Conservation (phyloP, 2,797 vertebrate genomes). For the Anolis apletophallus region DNA sequence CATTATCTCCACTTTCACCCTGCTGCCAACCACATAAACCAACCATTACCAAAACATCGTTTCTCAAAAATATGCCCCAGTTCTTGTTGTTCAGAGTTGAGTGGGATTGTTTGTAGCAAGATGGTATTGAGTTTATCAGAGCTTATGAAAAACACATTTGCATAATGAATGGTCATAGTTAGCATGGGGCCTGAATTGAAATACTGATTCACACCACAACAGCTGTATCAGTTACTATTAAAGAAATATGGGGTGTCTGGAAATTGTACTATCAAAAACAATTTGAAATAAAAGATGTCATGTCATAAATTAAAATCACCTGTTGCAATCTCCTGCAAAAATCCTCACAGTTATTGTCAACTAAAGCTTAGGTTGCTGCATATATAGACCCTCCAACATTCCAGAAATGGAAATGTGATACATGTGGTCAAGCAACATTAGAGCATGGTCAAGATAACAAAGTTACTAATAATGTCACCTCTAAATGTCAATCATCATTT, state of each 20-base stretch:
- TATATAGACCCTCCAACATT: background rate
- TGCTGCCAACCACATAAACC: slow-evolving; percentile 12
- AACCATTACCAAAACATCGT: slow-evolving; percentile 2
- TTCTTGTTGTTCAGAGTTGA: slow-evolving; percentile 10
- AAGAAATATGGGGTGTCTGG: too few relatives aligned
- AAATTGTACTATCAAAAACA: too few relatives aligned
- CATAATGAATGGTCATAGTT: background rate
- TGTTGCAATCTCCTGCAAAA: background rate
- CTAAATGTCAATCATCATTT: too few relatives aligned
- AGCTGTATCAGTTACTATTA: background rate
- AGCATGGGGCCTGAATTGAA: background rate
- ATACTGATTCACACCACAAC: background rate
- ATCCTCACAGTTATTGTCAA: background rate
- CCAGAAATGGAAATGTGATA: background rate
- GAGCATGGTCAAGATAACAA: too few relatives aligned
- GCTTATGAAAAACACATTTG: background rate
- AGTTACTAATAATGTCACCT: too few relatives aligned
- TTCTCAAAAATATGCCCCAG: background rate
- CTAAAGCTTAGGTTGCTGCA: background rate
- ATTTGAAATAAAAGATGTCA: too few relatives aligned
- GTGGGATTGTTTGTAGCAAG: background rate
- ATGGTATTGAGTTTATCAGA: background rate
- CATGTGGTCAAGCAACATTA: too few relatives aligned
- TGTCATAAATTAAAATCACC: too few relatives aligned
- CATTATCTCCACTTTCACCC: background rate